Evolutionary conservation across 2,888 invertebrate genomes (phyloP).

Genomic region (Pollenia amentaria): DNA sequence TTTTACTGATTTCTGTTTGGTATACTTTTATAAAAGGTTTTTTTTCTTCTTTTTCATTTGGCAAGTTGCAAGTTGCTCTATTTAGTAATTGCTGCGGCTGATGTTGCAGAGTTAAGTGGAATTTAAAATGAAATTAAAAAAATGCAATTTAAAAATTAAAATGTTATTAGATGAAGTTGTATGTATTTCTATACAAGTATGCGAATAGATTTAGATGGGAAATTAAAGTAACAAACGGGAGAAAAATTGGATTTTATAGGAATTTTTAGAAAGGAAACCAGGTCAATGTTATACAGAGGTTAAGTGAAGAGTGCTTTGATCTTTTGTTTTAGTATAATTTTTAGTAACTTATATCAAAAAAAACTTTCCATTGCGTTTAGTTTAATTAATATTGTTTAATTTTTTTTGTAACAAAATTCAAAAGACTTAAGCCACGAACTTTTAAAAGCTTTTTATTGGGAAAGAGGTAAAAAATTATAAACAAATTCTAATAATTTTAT

Average conservation of each 20-base stretch:
- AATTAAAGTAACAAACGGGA: constrained; percentile 29
- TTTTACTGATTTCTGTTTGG: constrained; percentile 1
- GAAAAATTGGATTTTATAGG: constrained; percentile 14
- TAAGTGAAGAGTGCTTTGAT: not conserved
- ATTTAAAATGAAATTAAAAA: constrained; percentile 56
- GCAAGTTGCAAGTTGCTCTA: too few species aligned
- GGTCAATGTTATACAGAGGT: not conserved
- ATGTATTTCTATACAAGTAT: not conserved
- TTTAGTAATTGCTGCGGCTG: not conserved
- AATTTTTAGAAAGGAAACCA: not conserved
- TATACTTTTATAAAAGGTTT: too few species aligned
- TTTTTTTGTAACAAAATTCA: too few species aligned
- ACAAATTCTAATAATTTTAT: too few species aligned
- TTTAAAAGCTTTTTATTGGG: too few species aligned
- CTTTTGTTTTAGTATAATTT: too few species aligned
- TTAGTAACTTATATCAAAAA: too few species aligned
- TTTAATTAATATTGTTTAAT: too few species aligned
- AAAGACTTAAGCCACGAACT: too few species aligned
- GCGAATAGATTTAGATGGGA: not conserved
- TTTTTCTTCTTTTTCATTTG: not conserved
- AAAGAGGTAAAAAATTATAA: too few species aligned
- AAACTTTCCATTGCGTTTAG: too few species aligned
- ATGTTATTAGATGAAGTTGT: constrained; percentile 56
- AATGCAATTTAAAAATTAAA: constrained; percentile 61
- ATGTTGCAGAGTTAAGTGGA: constrained; percentile 39